A percentile compares a stretch with the other conserved stretches of the same genome.
Evolutionary conservation across 2,888 invertebrate genomes (phyloP).

Genomic region (Diaperis boleti): DNA sequence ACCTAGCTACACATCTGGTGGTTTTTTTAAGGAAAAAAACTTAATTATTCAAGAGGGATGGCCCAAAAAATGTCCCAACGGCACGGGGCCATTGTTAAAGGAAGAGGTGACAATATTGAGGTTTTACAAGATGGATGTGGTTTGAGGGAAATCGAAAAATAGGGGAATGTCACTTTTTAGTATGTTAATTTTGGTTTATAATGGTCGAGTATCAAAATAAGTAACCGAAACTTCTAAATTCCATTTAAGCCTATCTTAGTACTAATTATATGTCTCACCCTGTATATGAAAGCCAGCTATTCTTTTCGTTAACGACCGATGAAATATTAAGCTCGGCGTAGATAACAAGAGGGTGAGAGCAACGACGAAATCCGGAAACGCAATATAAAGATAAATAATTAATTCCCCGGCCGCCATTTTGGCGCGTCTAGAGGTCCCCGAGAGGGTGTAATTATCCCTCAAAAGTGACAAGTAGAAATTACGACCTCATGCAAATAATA

Average conservation of each 20-base stretch:
- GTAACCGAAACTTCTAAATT: too few species aligned
- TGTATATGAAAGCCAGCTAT: slow-evolving; percentile 3
- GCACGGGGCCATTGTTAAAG: slow-evolving; percentile 37
- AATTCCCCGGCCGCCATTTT: slow-evolving; percentile 59
- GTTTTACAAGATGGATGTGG: slow-evolving; percentile 19
- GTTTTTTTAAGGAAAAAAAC: slow-evolving; percentile 22
- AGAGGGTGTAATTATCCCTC: slow-evolving; percentile 32
- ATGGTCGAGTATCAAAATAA: too few species aligned
- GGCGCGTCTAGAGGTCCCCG: slow-evolving; percentile 27
- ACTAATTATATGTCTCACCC: background rate
- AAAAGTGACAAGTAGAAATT: slow-evolving; percentile 31
- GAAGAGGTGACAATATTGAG: slow-evolving; percentile 20
- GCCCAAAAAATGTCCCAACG: slow-evolving; percentile 20
- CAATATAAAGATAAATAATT: slow-evolving; percentile 60
- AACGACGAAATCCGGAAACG: slow-evolving; percentile 53
- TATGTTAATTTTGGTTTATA: too few species aligned
- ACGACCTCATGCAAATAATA: slow-evolving; percentile 24
- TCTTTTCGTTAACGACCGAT: slow-evolving; percentile 23
- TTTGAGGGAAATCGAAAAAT: too few species aligned
- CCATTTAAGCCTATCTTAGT: too few species aligned
- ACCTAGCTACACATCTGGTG: slow-evolving; percentile 36
- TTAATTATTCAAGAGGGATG: slow-evolving; percentile 32
- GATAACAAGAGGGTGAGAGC: slow-evolving; percentile 41
- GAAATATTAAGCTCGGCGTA: slow-evolving; percentile 33
- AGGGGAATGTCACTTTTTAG: too few species aligned